Evolutionary conservation across 2,888 invertebrate species (phyloP).

Genomic region (Bembecia ichneumoniformis): DNA sequence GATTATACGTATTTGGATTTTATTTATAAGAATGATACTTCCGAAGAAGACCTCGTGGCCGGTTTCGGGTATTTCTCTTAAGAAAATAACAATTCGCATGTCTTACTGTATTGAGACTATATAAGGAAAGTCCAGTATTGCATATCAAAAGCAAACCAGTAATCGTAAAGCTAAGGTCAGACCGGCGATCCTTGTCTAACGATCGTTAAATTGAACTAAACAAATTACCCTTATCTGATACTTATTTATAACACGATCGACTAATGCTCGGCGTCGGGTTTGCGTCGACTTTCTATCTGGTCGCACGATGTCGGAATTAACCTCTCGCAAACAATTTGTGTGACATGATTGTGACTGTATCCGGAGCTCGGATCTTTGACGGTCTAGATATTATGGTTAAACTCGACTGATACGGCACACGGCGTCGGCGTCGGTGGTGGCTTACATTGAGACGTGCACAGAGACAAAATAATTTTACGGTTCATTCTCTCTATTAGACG

Average conservation of each 20-base stretch:
- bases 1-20: too few species aligned
- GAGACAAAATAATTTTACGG: too few species aligned
- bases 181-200: not conserved
- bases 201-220: not conserved
- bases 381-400: not conserved
- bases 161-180: not conserved
- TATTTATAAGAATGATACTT: too few species aligned
- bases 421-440: not conserved
- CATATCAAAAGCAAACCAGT: not conserved
- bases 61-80: too few species aligned
- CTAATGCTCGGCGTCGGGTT: conserved; percentile 13
- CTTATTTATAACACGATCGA: conserved; percentile 14
- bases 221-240: conserved; percentile 14
- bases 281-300: conserved; percentile 7
- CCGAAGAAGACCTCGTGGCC: too few species aligned
- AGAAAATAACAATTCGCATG: too few species aligned
- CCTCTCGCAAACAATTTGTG: conserved; percentile 12
- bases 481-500: too few species aligned
- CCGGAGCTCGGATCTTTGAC: conserved; percentile 1
- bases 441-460: too few species aligned
- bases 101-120: too few species aligned
- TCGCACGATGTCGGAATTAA: conserved; percentile 18
- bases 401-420: not conserved
- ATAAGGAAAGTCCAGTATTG: too few species aligned
- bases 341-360: conserved; percentile 7